phyloP scores from a whole-genome alignment of 2,797 vertebrate species.

The Acomys russatus region DNA sequence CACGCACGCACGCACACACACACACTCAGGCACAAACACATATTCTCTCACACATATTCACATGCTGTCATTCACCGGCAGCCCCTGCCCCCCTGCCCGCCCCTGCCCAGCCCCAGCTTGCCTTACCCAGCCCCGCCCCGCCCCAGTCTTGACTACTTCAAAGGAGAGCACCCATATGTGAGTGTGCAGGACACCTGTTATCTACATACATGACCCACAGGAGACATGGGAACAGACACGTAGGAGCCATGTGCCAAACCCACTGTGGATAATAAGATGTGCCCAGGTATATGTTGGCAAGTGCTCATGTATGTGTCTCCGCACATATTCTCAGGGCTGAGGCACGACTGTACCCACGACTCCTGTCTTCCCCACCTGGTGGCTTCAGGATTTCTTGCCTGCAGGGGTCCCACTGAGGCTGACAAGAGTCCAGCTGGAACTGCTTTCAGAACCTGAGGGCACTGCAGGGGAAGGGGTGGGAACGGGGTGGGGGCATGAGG shows the following conservation, averaged over 20 bases:
- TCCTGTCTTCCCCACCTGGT: slow-evolving; percentile 68
- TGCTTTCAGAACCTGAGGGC: slow-evolving; percentile 61
- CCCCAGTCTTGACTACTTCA: background rate
- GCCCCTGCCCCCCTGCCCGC: slow-evolving; percentile 70
- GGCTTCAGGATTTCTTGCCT: slow-evolving; percentile 52
- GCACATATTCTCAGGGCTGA: slow-evolving; percentile 15
- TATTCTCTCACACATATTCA: background rate
- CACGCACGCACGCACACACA: background rate
- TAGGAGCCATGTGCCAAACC: background rate
- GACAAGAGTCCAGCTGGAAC: slow-evolving; percentile 55
- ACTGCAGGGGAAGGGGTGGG: slow-evolving; percentile 44
- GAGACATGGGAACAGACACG: background rate
- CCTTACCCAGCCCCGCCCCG: background rate
- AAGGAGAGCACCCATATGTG: background rate
- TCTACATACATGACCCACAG: background rate
- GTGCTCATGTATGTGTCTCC: background rate
- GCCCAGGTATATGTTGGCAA: background rate
- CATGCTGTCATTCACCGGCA: slow-evolving; percentile 72
- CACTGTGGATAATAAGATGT: background rate
- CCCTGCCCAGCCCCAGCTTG: slow-evolving; percentile 60
- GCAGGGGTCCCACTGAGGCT: slow-evolving; percentile 61
- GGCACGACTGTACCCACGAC: slow-evolving; percentile 1
- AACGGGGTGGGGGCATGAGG: background rate
- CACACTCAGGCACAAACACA: background rate
- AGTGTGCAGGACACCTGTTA: background rate